Base-by-base conservation (phyloP, 2,888 invertebrate species). In the Hyposoter dolosus region DNA sequence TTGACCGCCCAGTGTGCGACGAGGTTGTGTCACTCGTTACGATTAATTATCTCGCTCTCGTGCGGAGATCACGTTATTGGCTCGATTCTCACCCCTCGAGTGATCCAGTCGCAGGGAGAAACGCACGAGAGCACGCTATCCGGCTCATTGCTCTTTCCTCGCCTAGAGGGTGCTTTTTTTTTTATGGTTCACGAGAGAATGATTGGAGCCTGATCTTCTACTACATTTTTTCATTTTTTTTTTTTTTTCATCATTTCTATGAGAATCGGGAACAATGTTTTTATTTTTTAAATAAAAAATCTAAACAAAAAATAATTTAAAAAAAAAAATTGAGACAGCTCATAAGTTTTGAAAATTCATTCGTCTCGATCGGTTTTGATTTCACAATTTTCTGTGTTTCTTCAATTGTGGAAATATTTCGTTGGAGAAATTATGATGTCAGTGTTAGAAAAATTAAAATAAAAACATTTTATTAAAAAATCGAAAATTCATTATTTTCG, bases 41-140 rank as follows among this genome's bases (percentile, higher is more conserved):
- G 82, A 85, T 85, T 85, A 85, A 85, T 85, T 82, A 80, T 85
- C 82, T 77, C 78, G 75, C 65, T 79, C 79, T 79, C 85, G 85
- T 80, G 85, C 65, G 76, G 75, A 82, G 85, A 71, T 76, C 79
- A 75, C 82, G 82, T 80, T 82, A 85, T 85, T 85, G 85, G 85
- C 77, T 66, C 65, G 32, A 45, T 75, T 56, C 72, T 43, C 35
- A 32, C 32, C 32, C 72, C 50, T 56, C 45, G 17, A 28, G 4
- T 35, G 10, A 53, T 4, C 23, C 19, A 40, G 3, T 32, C 19
- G 32, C 35, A 1, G 23, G 68, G 15, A 23, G 19, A 40, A 45
- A 23, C 43, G 15, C 23, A 19, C 43, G 68, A 68, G 19, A 40
- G 19, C 40, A 23, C 47, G 32, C 50, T 28, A n/a, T 35, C 72